Percentiles rank a stretch among this genome's conserved stretches.
These are phyloP conservation scores for Caenorhabditis becei DNA, from an alignment of 2,888 invertebrate species.

Conservation along the genomic window DNA sequence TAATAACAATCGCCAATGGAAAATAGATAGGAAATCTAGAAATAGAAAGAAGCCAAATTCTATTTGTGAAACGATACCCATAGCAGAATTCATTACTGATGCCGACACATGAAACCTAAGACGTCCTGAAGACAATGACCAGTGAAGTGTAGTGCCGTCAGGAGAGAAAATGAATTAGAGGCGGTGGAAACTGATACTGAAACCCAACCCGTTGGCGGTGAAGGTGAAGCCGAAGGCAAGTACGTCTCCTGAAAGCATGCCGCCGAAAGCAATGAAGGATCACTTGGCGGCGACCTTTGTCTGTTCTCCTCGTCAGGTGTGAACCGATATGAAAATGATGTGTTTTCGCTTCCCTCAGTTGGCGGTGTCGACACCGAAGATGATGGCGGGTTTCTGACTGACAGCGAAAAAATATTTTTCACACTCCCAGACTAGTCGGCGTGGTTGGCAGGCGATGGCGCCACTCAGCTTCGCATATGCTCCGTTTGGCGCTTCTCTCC, in stretches of 20 bases:
- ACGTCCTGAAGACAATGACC: constrained; percentile 7
- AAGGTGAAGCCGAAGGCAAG: background rate
- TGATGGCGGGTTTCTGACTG: constrained; percentile 19
- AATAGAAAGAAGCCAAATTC: background rate
- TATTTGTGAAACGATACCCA: background rate
- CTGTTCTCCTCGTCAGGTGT: background rate
- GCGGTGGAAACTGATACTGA: constrained; percentile 10
- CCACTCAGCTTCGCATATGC: constrained; percentile 15
- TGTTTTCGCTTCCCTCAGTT: constrained; percentile 1
- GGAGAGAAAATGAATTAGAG: constrained; percentile 2
- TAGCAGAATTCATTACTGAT: background rate
- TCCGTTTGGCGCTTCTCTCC: constrained; percentile 20
- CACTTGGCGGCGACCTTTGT: background rate
- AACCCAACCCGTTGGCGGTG: constrained; percentile 5
- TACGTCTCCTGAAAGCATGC: constrained; percentile 6
- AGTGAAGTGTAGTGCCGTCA: background rate
- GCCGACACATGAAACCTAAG: background rate
- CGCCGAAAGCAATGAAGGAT: background rate
- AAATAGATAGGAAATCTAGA: background rate
- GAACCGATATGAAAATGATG: constrained; percentile 14
- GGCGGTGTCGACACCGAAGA: constrained; percentile 6
- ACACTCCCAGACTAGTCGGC: constrained; percentile 41
- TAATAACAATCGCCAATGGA: background rate
- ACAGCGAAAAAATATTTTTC: constrained; percentile 48
- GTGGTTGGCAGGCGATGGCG: constrained; percentile 28